Base-by-base conservation (phyloP, 2,888 invertebrate species). In the Diarsia mendica region DNA sequence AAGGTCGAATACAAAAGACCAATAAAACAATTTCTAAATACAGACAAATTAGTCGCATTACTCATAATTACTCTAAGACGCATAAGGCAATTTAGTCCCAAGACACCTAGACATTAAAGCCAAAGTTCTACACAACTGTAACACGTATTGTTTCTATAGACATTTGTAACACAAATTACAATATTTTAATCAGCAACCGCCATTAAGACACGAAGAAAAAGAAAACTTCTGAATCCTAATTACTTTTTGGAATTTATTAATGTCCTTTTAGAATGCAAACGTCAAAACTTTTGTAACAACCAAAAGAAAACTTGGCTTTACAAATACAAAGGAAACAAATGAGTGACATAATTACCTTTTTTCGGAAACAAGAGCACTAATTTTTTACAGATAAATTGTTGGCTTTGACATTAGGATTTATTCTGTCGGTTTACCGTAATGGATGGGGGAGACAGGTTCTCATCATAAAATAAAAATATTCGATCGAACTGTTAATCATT, bases 231-330 rank as follows among this genome's bases (percentile, higher is more conserved):
- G 77, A 80, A 85, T 87, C 60, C 68, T 85, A 85, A 87, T 87
- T 87, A 72, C 69, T 85, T 70, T 69, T 28, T 64, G 65, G 67
- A 77, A 87, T 85, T 82, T 83, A 80, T 87, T 70, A 85, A 69
- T 67, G 66, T 66, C 71, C 74, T 80, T 87, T 87, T 83, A 61
- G 61, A 83, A 87, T 87, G 77, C 85, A 83, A 83, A 87, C 75
- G 73, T 74, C 66, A 28, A 63, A 85, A 85, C 85, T 87, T 87
- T 76, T 63, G 39, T 51, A 66, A 67, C 64, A 64, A 68, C 48
- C 39, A 58, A 72, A 61, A 48, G 55, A 58, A 68, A 82, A 78
- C 53, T 81, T 72, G 44, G 39, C 23, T 63, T 65, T 53, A 67
- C 33, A 67, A 72, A 70, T n/a, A 82, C 67, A 78, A 82, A 77